These are phyloP conservation scores for Drosophila mimica DNA, from an alignment of 2,888 invertebrate species.

Conservation along the genomic window DNA sequence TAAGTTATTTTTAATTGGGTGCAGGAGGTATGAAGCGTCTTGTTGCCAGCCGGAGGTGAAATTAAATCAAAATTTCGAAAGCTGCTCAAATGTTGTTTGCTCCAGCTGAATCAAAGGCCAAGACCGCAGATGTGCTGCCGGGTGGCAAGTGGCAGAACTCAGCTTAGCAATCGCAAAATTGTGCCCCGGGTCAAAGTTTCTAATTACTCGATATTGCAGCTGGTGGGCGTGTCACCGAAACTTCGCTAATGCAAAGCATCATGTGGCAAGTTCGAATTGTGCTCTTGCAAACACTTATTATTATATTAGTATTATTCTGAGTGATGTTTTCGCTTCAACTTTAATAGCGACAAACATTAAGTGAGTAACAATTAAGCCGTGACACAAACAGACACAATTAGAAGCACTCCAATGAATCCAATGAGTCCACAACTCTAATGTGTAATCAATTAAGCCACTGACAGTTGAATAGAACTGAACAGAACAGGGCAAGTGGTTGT, in stretches of 20 bases:
- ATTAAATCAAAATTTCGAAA: conserved; percentile 69
- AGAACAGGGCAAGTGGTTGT: not conserved
- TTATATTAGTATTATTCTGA: conserved; percentile 30
- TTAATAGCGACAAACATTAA: conserved; percentile 51
- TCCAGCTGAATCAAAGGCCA: conserved; percentile 42
- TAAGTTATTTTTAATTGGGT: conserved; percentile 74
- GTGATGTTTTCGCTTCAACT: conserved; percentile 31
- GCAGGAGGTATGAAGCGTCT: conserved; percentile 28
- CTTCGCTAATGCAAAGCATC: conserved; percentile 4
- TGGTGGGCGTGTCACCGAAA: conserved; percentile 28
- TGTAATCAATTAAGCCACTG: conserved; percentile 66
- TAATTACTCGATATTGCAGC: conserved; percentile 60
- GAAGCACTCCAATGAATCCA: conserved; percentile 29
- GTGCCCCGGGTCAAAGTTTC: conserved; percentile 42
- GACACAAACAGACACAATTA: conserved; percentile 25
- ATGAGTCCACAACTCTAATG: conserved; percentile 26
- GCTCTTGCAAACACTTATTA: conserved; percentile 1
- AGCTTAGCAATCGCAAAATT: conserved; percentile 16
- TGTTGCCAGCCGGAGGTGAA: conserved; percentile 45
- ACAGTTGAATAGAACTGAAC: conserved; percentile 38
- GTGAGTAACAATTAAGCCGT: conserved; percentile 15
- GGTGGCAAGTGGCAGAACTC: not conserved
- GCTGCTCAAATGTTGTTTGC: conserved; percentile 25
- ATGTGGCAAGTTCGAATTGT: conserved; percentile 7
- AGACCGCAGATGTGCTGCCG: conserved; percentile 22